Conservation (phyloP, 2,888 invertebrate species). For the Ormyrus pomaceus region DNA sequence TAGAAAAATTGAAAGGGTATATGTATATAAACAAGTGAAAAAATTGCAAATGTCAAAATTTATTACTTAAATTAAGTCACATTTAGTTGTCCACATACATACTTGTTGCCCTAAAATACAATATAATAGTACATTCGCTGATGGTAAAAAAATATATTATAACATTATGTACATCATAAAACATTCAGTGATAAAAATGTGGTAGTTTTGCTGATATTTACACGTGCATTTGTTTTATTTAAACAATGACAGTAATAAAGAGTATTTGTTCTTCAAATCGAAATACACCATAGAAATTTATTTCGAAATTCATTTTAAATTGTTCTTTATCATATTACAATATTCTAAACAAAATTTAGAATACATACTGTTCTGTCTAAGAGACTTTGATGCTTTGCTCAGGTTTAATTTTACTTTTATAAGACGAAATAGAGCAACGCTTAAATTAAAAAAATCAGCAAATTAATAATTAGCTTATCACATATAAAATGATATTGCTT, state of each 20-base stretch:
- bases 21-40: conserved; percentile 2
- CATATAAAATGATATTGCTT: conserved; percentile 53
- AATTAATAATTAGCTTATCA: conserved; percentile 48
- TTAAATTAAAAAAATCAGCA: conserved; percentile 47
- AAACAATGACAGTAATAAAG: conserved; percentile 38
- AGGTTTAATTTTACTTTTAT: conserved; percentile 7
- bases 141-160: conserved; percentile 57
- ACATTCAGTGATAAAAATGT: conserved; percentile 49
- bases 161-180: conserved; percentile 57
- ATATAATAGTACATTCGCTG: conserved; percentile 51
- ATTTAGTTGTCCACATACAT: conserved; percentile 55
- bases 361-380: conserved; percentile 9
- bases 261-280: conserved; percentile 13
- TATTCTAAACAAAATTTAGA: conserved; percentile 52
- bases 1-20: not conserved
- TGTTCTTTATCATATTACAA: conserved; percentile 6
- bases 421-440: conserved; percentile 36
- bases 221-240: conserved; percentile 45
- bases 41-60: conserved; percentile 52
- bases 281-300: conserved; percentile 34
- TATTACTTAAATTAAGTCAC: conserved; percentile 57
- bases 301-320: conserved; percentile 41
- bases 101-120: conserved; percentile 55
- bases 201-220: conserved; percentile 50
- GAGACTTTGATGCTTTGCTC: conserved; percentile 24